Evolutionary conservation across 1,140 invertebrate species (phyloP).

Genomic region (Cryptotermes secundus): DNA sequence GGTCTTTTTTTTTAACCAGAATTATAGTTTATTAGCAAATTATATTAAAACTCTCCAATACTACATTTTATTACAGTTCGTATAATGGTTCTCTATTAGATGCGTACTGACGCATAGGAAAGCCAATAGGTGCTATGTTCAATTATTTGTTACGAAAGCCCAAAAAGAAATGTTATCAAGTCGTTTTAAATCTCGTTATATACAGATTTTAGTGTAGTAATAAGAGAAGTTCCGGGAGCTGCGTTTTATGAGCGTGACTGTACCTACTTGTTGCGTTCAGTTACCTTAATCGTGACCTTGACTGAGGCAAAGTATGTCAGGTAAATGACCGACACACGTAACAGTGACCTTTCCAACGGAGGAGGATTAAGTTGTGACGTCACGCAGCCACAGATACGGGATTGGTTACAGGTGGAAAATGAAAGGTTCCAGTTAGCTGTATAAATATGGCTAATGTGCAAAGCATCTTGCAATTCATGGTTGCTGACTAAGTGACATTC

Average conservation of each 20-base stretch:
- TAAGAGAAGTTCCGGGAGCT: no score
- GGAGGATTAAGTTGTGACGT: neutral
- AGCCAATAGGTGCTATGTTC: no score
- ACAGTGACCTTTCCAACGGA: neutral
- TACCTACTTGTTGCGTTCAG: neutral
- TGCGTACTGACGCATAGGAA: no score
- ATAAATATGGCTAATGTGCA: neutral
- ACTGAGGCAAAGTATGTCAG: neutral
- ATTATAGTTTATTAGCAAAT: no score
- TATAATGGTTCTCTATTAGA: no score
- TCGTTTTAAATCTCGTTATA: no score
- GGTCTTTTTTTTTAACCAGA: no score
- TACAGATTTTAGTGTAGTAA: no score
- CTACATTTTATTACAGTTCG: no score
- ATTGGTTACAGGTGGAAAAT: neutral
- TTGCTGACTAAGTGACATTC: neutral
- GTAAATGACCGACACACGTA: neutral
- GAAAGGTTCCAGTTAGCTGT: neutral
- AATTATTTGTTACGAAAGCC: no score
- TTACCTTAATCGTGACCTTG: neutral
- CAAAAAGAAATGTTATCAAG: no score
- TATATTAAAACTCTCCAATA: no score
- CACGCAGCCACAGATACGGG: neutral
- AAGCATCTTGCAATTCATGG: neutral
- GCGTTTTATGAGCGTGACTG: neutral